phyloP scores from a whole-genome alignment of 2,113 vertebrate species.

The Cynocephalus volans region DNA sequence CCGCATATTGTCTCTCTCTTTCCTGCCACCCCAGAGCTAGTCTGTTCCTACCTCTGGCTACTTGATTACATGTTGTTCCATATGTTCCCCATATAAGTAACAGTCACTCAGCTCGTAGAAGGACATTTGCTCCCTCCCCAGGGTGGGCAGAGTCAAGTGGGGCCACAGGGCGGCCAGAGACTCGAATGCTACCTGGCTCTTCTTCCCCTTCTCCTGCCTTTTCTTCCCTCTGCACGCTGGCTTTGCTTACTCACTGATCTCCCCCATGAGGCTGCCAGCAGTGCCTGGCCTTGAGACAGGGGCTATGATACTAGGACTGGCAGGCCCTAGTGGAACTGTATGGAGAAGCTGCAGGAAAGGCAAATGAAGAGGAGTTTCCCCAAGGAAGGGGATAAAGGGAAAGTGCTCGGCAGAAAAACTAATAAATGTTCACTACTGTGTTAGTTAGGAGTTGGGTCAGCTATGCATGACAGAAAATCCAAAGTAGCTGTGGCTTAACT shows the following conservation, averaged over 20 bases:
- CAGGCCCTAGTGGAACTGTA: neutral
- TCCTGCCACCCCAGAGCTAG: neutral
- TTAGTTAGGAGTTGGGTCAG: neutral
- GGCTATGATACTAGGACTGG: neutral
- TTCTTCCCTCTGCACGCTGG: neutral
- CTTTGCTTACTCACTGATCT: neutral
- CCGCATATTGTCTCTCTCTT: neutral
- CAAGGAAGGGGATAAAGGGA: constrained; percentile 2
- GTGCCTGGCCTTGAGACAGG: neutral
- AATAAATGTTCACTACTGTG: neutral
- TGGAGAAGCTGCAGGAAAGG: neutral
- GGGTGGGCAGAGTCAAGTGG: neutral
- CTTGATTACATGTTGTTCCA: neutral
- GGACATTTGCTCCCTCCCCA: neutral
- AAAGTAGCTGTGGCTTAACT: neutral
- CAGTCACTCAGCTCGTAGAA: neutral
- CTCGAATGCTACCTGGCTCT: neutral
- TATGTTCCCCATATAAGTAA: neutral
- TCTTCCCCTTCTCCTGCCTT: neutral
- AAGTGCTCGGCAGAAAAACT: neutral
- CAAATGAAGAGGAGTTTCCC: neutral
- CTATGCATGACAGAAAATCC: neutral
- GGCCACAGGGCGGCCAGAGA: neutral
- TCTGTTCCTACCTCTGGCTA: neutral
- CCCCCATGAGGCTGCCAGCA: neutral